Conservation (phyloP, 2,113 vertebrate species). For the Nicator chloris region DNA sequence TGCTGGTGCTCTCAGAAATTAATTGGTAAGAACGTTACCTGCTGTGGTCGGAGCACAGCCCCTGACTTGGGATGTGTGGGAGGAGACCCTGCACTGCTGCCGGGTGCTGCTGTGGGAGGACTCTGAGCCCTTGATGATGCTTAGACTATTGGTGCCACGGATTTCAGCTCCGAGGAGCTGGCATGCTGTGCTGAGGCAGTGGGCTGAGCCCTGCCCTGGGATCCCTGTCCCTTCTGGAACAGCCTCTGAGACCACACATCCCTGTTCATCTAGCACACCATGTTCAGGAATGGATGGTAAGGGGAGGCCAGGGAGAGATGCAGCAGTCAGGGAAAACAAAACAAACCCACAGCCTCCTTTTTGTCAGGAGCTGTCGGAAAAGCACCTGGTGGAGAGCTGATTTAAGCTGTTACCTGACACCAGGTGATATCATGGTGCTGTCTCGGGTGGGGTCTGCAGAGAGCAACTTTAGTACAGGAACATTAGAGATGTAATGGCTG, state of each 20-base stretch:
- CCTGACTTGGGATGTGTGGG: neutral
- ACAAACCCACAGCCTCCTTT: neutral
- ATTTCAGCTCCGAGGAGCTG: neutral
- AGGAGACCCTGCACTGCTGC: neutral
- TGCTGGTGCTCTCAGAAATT: neutral
- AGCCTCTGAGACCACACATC: neutral
- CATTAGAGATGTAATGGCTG: neutral
- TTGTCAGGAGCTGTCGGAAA: neutral
- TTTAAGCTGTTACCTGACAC: neutral
- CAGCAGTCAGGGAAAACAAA: neutral
- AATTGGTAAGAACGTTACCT: accelerated
- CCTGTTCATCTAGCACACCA: accelerated
- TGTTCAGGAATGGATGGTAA: neutral
- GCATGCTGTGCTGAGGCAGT: neutral
- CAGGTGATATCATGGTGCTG: neutral
- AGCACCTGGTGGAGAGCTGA: neutral
- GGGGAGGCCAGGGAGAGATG: neutral
- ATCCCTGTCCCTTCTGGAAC: neutral
- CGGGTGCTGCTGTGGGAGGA: neutral
- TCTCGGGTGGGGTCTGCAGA: neutral
- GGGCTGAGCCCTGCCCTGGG: neutral
- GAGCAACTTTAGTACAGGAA: neutral
- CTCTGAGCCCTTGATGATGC: neutral
- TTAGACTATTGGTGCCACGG: neutral
- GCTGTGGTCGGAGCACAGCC: neutral